Evolutionary conservation across 2,888 invertebrate species (phyloP).

Genomic region (Cremastinae sp.): DNA sequence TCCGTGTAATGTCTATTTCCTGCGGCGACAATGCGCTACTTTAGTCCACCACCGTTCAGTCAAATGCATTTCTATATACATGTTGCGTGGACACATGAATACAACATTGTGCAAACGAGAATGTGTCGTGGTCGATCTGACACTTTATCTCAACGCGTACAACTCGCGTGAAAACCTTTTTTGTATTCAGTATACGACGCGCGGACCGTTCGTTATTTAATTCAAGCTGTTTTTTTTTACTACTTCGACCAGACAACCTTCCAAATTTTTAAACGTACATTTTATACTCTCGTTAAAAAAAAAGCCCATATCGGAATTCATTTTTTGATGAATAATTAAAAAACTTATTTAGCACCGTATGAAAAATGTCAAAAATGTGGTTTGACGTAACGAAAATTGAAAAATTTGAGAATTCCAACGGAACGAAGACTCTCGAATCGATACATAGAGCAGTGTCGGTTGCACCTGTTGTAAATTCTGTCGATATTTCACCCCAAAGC

Average conservation of each 20-base stretch:
- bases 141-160: slow-evolving; percentile 21
- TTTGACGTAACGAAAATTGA: too few relatives aligned
- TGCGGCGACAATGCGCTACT: slow-evolving; percentile 52
- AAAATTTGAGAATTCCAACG: slow-evolving; percentile 1
- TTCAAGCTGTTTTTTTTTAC: not conserved
- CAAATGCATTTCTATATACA: slow-evolving; percentile 56
- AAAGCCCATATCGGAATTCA: too few relatives aligned
- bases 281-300: too few relatives aligned
- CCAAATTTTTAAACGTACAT: too few relatives aligned
- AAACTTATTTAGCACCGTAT: too few relatives aligned
- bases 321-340: too few relatives aligned
- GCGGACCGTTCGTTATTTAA: slow-evolving; percentile 27
- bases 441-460: slow-evolving; percentile 65
- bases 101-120: slow-evolving; percentile 6
- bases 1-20: slow-evolving; percentile 9
- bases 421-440: slow-evolving; percentile 43
- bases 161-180: slow-evolving; percentile 40
- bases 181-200: slow-evolving; percentile 38
- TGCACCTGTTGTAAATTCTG: slow-evolving; percentile 68
- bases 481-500: slow-evolving; percentile 69
- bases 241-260: too few relatives aligned
- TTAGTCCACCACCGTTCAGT: slow-evolving; percentile 43
- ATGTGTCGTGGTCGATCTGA: slow-evolving; percentile 28
- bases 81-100: not conserved
- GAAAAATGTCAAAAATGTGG: too few relatives aligned